Evolutionary conservation across 1,140 invertebrate genomes (phyloP), one percentile per base, ranked within the genome.

Genomic region (Trissolcus basalis): DNA sequence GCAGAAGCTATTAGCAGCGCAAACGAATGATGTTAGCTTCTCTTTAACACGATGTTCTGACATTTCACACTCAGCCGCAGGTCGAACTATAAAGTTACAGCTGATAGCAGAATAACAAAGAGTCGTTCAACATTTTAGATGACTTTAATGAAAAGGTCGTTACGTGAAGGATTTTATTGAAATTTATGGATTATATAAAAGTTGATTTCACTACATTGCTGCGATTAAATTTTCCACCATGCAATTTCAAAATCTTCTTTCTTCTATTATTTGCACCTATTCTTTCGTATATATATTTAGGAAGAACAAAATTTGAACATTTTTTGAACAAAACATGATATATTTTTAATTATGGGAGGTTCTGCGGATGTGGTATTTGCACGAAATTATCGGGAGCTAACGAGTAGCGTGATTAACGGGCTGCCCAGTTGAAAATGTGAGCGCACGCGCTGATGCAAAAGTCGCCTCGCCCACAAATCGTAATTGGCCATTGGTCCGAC

Each of bases 351-450:
- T n/a, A n/a, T n/a, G n/a, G 65, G 59, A 69, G 64, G 69, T 56
- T 74, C 65, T 58, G 16, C 41, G 58, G 55, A 43, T 76, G 73
- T 80, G n/a, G n/a, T n/a, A n/a, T 80, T 35, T 80, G 75, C 77
- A 76, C 74, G 60, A 78, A 82, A 81, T 80, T 79, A 82, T 81
- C 81, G 75, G 81, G 76, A 82, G 77, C 79, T 77, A 82, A 82
- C 79, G 81, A 82, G 79, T 65, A 50, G 15, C 51, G 68, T 81
- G 79, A 81, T 80, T 82, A 82, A 82, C 79, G 77, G 79, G 76
- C 77, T 78, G 72, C 71, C 45, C 51, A 73, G 61, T 19, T 61
- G 41, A 47, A 43, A 56, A 61, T 56, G 68, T 47, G 48, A 61
- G 58, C 67, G 72, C 75, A 76, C 69, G 69, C 61, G 65, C 51